These are phyloP conservation scores for Larimichthys crocea DNA, from an alignment of 2,113 vertebrate species.

Conservation along the genomic window DNA sequence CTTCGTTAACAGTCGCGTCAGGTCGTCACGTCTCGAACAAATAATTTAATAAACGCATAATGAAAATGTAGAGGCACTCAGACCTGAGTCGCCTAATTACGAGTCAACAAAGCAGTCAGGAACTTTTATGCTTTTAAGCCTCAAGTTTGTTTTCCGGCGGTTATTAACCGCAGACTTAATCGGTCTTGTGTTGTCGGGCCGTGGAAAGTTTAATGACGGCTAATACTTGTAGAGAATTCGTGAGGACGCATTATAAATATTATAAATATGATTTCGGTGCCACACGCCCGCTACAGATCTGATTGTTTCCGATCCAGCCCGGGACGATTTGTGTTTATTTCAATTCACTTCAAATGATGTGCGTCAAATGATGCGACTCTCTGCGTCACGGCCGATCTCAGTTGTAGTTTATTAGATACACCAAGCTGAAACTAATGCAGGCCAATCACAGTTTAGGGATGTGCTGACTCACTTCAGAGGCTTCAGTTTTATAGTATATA, in stretches of 20 bases:
- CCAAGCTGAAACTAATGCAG: too few relatives aligned
- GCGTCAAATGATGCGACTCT: too few relatives aligned
- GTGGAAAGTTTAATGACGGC: not conserved
- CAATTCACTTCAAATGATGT: too few relatives aligned
- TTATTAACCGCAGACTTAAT: not conserved
- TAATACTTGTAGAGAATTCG: not conserved
- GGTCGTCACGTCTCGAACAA: not conserved
- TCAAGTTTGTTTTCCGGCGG: not conserved
- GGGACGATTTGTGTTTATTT: too few relatives aligned
- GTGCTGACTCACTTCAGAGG: too few relatives aligned
- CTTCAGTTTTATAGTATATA: too few relatives aligned
- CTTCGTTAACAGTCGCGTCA: not conserved
- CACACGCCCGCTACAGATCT: not conserved
- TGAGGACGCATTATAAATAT: too few relatives aligned
- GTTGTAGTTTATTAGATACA: too few relatives aligned
- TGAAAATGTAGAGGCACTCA: conserved; percentile 2
- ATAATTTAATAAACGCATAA: not conserved
- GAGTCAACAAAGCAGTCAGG: conserved; percentile 17
- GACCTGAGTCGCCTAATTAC: conserved; percentile 32
- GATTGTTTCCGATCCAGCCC: not conserved
- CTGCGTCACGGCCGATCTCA: too few relatives aligned
- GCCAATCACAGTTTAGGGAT: too few relatives aligned
- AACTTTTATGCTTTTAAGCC: not conserved
- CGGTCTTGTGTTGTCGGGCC: not conserved
- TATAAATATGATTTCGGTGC: too few relatives aligned